These are phyloP conservation scores for Vulpes ferrilata DNA, from an alignment of 2,113 vertebrate species.

Conservation along the genomic window DNA sequence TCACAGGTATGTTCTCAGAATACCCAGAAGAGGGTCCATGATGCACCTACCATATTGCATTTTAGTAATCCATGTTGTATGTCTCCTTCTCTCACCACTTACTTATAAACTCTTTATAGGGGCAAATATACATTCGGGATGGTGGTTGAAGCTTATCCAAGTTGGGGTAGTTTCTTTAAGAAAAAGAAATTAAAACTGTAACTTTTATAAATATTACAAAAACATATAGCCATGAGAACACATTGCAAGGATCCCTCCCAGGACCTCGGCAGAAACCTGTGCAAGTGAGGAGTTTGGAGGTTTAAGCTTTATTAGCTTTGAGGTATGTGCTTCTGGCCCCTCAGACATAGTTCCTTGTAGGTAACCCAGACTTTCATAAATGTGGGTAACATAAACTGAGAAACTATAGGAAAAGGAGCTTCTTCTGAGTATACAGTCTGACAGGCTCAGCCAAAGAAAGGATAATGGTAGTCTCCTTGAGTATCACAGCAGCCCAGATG, in stretches of 20 bases:
- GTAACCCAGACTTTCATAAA: neutral
- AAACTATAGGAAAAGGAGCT: neutral
- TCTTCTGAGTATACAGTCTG: neutral
- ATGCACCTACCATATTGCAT: neutral
- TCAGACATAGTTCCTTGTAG: neutral
- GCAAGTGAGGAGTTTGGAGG: neutral
- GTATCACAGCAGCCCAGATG: neutral
- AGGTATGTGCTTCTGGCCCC: neutral
- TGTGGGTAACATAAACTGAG: neutral
- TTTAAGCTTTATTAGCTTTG: neutral
- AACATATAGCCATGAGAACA: neutral
- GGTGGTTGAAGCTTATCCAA: neutral
- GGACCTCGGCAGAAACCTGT: neutral
- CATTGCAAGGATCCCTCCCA: neutral
- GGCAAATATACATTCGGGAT: neutral
- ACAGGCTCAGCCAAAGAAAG: neutral
- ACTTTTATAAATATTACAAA: neutral
- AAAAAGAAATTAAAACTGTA: neutral
- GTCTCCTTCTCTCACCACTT: neutral
- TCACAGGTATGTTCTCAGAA: neutral
- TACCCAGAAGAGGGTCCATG: neutral
- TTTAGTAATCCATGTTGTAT: neutral
- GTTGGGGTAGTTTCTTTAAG: neutral
- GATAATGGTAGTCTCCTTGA: neutral
- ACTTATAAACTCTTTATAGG: neutral